A percentile compares a stretch with the other conserved stretches of the same genome.
phyloP scores from a whole-genome alignment of 2,797 vertebrate genomes.

The Pseudochirops cupreus region DNA sequence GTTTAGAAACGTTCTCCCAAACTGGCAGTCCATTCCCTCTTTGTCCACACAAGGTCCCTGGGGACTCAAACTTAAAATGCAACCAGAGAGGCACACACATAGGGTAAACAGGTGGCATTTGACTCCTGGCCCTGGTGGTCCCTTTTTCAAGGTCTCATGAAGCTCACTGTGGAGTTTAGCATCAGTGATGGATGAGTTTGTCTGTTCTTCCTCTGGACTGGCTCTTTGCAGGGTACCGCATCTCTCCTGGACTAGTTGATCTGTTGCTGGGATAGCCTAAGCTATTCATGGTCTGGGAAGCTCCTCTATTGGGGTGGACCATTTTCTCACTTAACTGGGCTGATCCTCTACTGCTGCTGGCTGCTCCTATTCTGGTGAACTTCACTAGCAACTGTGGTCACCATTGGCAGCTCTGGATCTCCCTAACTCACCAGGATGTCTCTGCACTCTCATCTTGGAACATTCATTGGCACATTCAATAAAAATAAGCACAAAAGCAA shows the following conservation, averaged over 20 bases:
- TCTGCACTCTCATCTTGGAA: not conserved
- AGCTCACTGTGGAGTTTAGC: not conserved
- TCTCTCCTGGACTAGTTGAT: too few species aligned
- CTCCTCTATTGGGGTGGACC: too few species aligned
- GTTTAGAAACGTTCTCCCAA: not conserved
- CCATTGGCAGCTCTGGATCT: not conserved
- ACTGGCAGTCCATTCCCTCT: not conserved
- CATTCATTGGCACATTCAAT: not conserved
- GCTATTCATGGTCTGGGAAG: not conserved
- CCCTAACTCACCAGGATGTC: not conserved
- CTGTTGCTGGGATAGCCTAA: not conserved
- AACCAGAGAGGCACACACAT: not conserved
- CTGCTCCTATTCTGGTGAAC: not conserved
- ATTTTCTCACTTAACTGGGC: not conserved
- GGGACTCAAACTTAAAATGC: too few species aligned
- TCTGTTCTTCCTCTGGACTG: too few species aligned
- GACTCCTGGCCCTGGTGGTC: not conserved
- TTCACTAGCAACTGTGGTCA: not conserved
- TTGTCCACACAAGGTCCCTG: too few species aligned
- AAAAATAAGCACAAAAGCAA: not conserved
- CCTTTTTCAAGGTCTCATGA: not conserved
- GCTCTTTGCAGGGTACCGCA: not conserved
- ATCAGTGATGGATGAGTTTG: not conserved
- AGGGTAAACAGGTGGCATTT: not conserved
- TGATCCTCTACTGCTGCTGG: not conserved